Conservation (phyloP, 2,888 invertebrate genomes). For the Rutpela maculata region DNA sequence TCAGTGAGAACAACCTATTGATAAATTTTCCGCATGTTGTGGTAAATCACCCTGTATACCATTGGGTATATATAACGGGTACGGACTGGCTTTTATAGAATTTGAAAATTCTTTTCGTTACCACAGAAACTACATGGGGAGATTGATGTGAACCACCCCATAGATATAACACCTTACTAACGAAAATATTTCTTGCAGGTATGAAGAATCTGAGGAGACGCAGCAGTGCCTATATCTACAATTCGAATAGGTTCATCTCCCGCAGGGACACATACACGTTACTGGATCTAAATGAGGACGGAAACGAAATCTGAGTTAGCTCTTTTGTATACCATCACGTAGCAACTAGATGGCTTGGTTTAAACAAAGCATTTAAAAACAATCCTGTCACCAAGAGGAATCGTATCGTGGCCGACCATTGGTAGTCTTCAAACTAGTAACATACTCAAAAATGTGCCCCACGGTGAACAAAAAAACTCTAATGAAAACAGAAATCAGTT, state of each 20-base stretch:
- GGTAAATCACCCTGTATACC: no score
- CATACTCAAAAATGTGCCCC: background rate
- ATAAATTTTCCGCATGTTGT: no score
- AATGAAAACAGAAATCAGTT: background rate
- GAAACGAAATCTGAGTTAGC: constrained; percentile 43
- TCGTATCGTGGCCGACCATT: background rate
- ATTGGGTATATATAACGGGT: no score
- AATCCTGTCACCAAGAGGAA: background rate
- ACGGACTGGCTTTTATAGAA: no score
- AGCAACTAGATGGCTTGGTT: constrained; percentile 1
- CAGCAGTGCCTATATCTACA: constrained; percentile 72
- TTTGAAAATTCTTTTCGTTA: no score
- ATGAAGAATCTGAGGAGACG: constrained; percentile 83
- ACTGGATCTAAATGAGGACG: constrained; percentile 64
- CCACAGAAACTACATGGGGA: no score
- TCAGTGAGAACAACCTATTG: no score
- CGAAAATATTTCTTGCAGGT: constrained; percentile 39
- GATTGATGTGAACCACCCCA: no score
- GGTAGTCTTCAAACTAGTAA: background rate
- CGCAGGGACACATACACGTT: constrained; percentile 78
- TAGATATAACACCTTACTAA: no score
- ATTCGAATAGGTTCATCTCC: constrained; percentile 72
- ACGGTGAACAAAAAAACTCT: background rate
- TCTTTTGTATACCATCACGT: background rate
- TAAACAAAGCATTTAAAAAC: background rate